phyloP scores from a whole-genome alignment of 2,113 vertebrate genomes.

The Lepus europaeus region DNA sequence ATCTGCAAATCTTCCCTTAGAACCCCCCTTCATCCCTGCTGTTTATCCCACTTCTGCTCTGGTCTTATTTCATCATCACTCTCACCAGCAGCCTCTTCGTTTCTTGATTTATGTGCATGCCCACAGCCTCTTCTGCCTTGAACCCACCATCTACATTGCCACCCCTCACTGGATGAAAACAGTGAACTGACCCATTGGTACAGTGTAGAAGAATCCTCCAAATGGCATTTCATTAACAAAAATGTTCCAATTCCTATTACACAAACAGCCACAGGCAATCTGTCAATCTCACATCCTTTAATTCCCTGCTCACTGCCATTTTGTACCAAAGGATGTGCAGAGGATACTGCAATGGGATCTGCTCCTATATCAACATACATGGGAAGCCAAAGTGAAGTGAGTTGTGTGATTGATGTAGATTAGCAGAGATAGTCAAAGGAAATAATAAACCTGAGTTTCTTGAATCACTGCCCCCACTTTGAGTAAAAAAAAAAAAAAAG shows the following conservation, averaged over 20 bases:
- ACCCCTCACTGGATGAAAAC: background rate
- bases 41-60: background rate
- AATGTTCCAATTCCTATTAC: background rate
- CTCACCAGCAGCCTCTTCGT: background rate
- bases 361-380: background rate
- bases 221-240: background rate
- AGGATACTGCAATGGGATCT: background rate
- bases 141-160: accelerated
- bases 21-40: accelerated
- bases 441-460: background rate
- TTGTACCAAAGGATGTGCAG: background rate
- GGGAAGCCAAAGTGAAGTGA: background rate
- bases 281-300: background rate
- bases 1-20: background rate
- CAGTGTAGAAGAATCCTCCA: background rate
- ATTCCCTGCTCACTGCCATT: background rate
- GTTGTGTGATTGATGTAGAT: background rate
- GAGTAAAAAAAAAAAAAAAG: background rate
- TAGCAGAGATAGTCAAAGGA: background rate
- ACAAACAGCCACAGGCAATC: background rate
- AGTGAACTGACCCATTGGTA: background rate
- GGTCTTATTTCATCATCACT: background rate
- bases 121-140: background rate
- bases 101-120: background rate
- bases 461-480: background rate